Conservation (phyloP, 92 coral and sea anemone species). For the Porites cylindrica region DNA sequence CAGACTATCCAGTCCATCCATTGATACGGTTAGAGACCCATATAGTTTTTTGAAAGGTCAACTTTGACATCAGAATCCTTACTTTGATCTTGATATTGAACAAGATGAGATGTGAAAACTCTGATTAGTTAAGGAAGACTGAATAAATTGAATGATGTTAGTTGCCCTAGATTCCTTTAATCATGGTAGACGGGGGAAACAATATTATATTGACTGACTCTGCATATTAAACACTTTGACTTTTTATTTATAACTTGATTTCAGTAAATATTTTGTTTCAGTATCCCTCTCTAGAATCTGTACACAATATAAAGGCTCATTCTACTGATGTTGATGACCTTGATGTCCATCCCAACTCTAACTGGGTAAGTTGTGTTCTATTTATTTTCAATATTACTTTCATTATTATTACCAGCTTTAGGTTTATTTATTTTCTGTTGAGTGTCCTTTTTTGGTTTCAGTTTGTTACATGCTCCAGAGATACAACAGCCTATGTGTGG, state of each 20-base stretch:
- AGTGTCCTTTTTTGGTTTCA: constrained; percentile 17
- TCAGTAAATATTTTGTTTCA: constrained; percentile 19
- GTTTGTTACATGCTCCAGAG: constrained; percentile 99
- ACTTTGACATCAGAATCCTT: too few species aligned
- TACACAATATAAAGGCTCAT: constrained; percentile 90
- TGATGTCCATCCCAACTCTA: constrained; percentile 94
- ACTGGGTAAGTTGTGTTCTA: constrained; percentile 66
- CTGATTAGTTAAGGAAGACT: too few species aligned
- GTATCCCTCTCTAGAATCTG: constrained; percentile 97
- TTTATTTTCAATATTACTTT: background rate
- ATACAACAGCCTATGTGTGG: constrained; percentile 98
- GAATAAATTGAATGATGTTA: too few species aligned
- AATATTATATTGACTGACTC: too few species aligned
- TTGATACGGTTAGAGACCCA: too few species aligned
- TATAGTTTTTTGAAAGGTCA: too few species aligned
- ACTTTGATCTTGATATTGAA: too few species aligned
- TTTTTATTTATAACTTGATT: background rate
- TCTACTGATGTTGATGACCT: constrained; percentile 97
- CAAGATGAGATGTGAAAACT: too few species aligned
- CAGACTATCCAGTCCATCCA: too few species aligned
- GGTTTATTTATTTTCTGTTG: background rate
- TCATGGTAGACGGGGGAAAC: too few species aligned
- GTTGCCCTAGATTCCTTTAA: too few species aligned
- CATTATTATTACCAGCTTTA: too few species aligned
- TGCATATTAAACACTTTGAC: background rate